Evolutionary conservation across 2,888 invertebrate species (phyloP).

Genomic region (Graphium colonna): DNA sequence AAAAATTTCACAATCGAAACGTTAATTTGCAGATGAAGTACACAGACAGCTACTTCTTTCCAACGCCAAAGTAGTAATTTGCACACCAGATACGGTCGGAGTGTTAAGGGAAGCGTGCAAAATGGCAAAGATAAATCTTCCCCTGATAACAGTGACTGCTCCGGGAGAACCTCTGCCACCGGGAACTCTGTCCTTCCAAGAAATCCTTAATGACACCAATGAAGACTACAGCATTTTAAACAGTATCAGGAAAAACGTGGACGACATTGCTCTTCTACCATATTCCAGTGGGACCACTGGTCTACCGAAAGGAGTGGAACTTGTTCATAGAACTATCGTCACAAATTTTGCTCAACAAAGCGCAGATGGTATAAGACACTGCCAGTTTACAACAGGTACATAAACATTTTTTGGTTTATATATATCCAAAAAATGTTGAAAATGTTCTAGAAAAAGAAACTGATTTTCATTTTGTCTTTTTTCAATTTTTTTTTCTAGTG

Average conservation of each 20-base stretch:
- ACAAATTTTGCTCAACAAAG: slow-evolving; percentile 59
- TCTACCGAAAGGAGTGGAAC: slow-evolving; percentile 86
- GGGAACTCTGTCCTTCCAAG: slow-evolving; percentile 80
- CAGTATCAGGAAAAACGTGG: slow-evolving; percentile 50
- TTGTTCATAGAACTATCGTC: slow-evolving; percentile 80
- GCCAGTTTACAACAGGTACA: slow-evolving; percentile 55
- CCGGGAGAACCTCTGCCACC: slow-evolving; percentile 50
- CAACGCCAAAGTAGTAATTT: slow-evolving; percentile 81
- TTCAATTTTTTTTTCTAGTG: too few species aligned
- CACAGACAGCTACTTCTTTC: slow-evolving; percentile 81
- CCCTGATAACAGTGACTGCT: slow-evolving; percentile 62
- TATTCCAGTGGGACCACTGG: slow-evolving; percentile 93
- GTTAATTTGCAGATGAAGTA: slow-evolving; percentile 82
- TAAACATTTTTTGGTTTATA: too few species aligned
- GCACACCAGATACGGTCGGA: slow-evolving; percentile 69
- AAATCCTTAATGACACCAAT: slow-evolving; percentile 66
- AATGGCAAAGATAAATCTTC: slow-evolving; percentile 62
- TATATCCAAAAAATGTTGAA: too few species aligned
- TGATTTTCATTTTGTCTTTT: neutral
- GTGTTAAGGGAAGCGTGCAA: slow-evolving; percentile 67
- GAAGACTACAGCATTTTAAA: slow-evolving; percentile 72
- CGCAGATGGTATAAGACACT: slow-evolving; percentile 36
- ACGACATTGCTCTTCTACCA: slow-evolving; percentile 84
- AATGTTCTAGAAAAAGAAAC: neutral
- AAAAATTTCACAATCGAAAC: too few species aligned